A percentile compares a stretch with the other conserved stretches of the same genome.
Conservation (phyloP, 2,888 invertebrate genomes). For the Encarsia formosa region DNA sequence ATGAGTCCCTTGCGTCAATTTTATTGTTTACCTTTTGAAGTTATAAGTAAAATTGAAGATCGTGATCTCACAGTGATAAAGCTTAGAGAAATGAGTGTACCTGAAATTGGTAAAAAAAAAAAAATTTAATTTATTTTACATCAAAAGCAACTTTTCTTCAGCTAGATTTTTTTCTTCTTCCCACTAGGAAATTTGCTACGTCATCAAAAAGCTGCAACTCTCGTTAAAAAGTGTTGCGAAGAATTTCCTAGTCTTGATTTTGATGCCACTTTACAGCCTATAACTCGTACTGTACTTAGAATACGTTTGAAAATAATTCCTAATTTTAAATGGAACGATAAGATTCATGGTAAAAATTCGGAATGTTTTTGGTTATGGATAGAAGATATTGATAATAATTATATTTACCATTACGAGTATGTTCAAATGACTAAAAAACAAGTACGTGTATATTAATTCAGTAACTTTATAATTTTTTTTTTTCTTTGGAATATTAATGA, state of each 20-base stretch:
- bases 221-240: slow-evolving; percentile 77
- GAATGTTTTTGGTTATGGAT: slow-evolving; percentile 98
- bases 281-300: slow-evolving; percentile 85
- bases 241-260: slow-evolving; percentile 82
- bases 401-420: slow-evolving; percentile 94
- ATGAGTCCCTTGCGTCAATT: slow-evolving; percentile 86
- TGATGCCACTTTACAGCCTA: slow-evolving; percentile 86
- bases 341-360: slow-evolving; percentile 79
- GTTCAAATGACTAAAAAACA: slow-evolving; percentile 79
- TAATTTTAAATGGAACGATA: slow-evolving; percentile 80
- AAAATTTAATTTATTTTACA: no score
- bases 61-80: slow-evolving; percentile 70
- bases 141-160: no score
- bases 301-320: slow-evolving; percentile 77
- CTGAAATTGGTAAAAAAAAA: slow-evolving; percentile 69
- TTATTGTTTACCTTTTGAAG: slow-evolving; percentile 68
- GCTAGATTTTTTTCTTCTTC: no score
- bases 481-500: slow-evolving; percentile 3
- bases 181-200: slow-evolving; percentile 64
- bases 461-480: neutral
- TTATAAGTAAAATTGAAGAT: slow-evolving; percentile 77
- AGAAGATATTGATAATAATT: slow-evolving; percentile 90
- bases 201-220: slow-evolving; percentile 70
- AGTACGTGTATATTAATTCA: slow-evolving; percentile 49
- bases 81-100: slow-evolving; percentile 80